Conservation (phyloP, 1,140 invertebrate species). For the Hypsibius dujardini region DNA sequence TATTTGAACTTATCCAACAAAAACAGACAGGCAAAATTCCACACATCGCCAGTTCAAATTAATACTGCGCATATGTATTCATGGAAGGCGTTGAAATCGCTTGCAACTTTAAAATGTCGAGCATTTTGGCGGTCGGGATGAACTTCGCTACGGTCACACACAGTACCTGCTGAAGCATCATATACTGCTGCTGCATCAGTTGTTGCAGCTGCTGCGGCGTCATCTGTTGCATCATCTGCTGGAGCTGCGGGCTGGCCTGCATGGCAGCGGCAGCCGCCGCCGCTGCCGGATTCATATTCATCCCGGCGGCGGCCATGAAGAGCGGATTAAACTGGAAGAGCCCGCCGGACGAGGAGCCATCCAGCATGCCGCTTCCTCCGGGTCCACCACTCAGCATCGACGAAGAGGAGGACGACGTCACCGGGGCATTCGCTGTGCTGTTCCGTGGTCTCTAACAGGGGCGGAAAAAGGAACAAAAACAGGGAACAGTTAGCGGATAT, state of each 20-base stretch:
- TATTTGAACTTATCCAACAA: too few species aligned
- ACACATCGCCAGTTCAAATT: too few species aligned
- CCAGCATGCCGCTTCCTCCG: not conserved
- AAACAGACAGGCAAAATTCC: too few species aligned
- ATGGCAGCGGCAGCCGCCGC: not conserved
- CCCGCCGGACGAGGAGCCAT: not conserved
- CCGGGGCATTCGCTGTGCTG: not conserved
- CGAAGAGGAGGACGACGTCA: not conserved
- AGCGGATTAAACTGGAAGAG: constrained; percentile 14
- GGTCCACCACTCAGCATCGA: constrained; percentile 1
- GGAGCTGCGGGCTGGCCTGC: not conserved
- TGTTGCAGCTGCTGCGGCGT: constrained; percentile 23
- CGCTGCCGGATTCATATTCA: not conserved
- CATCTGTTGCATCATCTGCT: constrained; percentile 22
- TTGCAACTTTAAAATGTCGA: too few species aligned
- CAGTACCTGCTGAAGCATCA: constrained; percentile 23
- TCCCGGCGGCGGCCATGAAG: constrained; percentile 12
- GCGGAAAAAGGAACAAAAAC: too few species aligned
- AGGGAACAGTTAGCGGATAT: too few species aligned
- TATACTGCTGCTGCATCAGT: constrained; percentile 23
- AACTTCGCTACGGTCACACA: too few species aligned
- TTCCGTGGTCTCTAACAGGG: not conserved
- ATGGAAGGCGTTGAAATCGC: too few species aligned
- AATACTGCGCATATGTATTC: too few species aligned
- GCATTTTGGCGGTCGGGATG: too few species aligned